Conservation (phyloP, 1,140 invertebrate species). For the Littorina saxatilis region DNA sequence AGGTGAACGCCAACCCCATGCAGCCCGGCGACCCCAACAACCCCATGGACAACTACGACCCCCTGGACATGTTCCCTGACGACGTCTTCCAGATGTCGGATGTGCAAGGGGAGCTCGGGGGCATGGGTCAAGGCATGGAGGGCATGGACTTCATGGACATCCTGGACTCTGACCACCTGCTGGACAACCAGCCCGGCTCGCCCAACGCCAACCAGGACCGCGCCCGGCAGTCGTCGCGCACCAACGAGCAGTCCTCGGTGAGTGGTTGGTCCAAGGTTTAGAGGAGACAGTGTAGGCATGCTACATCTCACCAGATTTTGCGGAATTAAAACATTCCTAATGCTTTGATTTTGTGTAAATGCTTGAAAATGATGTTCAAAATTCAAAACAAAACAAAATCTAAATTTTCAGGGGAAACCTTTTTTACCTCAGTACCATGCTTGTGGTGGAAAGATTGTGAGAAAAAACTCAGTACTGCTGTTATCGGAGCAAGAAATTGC, state of each 20-base stretch:
- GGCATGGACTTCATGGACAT: constrained; percentile 36
- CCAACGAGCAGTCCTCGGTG: constrained; percentile 38
- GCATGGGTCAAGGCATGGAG: constrained; percentile 40
- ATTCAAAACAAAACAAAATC: too few species aligned
- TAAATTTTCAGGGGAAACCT: too few species aligned
- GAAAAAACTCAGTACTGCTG: too few species aligned
- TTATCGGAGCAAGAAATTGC: too few species aligned
- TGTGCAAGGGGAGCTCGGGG: constrained; percentile 24
- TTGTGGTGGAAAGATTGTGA: too few species aligned
- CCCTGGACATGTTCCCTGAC: background rate
- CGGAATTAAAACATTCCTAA: too few species aligned
- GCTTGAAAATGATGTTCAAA: too few species aligned
- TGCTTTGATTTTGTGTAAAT: too few species aligned
- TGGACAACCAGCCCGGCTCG: constrained; percentile 34
- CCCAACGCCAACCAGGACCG: constrained; percentile 31
- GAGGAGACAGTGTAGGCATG: too few species aligned
- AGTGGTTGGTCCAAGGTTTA: too few species aligned
- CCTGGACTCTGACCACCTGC: constrained; percentile 18
- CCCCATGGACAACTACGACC: constrained; percentile 24
- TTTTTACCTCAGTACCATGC: too few species aligned
- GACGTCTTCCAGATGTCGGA: constrained; percentile 26
- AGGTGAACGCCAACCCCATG: constrained; percentile 50
- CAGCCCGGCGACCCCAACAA: constrained; percentile 47
- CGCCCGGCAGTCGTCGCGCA: constrained; percentile 31
- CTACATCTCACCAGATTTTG: too few species aligned